Percentiles rank a stretch among this genome's conserved stretches.
Evolutionary conservation across 1,140 invertebrate species (phyloP).

Genomic region (Sipha flava): DNA sequence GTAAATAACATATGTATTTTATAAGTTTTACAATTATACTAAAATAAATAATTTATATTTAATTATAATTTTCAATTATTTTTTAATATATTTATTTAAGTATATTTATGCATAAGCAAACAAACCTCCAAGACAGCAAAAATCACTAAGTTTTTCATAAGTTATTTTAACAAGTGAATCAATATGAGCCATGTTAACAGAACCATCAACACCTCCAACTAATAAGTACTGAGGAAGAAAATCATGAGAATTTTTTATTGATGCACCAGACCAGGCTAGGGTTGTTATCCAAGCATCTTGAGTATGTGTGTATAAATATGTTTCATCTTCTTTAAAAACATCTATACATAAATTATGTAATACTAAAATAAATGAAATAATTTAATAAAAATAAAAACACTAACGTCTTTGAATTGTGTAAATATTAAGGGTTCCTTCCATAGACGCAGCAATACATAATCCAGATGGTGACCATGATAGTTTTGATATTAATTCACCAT

Average conservation of each 20-base stretch:
- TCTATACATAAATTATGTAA: conserved; percentile 1
- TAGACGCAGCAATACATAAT: conserved; percentile 49
- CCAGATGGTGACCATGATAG: conserved; percentile 51
- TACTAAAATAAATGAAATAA: neutral
- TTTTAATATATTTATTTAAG: too few relatives aligned
- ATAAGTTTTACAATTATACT: too few relatives aligned
- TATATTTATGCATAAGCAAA: too few relatives aligned
- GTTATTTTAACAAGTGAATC: neutral
- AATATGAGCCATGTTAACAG: neutral
- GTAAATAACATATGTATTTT: too few relatives aligned
- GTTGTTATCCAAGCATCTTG: conserved; percentile 21
- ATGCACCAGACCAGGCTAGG: conserved; percentile 3
- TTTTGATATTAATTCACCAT: conserved; percentile 48
- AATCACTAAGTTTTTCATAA: conserved; percentile 11
- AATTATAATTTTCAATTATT: too few relatives aligned
- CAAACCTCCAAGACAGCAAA: neutral
- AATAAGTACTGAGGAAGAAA: conserved; percentile 2
- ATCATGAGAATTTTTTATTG: neutral
- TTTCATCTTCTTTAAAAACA: conserved; percentile 17
- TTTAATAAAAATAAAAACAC: neutral
- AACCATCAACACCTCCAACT: conserved; percentile 21
- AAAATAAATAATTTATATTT: too few relatives aligned
- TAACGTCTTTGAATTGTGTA: conserved; percentile 31
- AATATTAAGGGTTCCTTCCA: conserved; percentile 54
- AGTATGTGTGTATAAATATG: neutral